phyloP scores from a whole-genome alignment of 2,113 vertebrate genomes.

The Corynorhinus townsendii region DNA sequence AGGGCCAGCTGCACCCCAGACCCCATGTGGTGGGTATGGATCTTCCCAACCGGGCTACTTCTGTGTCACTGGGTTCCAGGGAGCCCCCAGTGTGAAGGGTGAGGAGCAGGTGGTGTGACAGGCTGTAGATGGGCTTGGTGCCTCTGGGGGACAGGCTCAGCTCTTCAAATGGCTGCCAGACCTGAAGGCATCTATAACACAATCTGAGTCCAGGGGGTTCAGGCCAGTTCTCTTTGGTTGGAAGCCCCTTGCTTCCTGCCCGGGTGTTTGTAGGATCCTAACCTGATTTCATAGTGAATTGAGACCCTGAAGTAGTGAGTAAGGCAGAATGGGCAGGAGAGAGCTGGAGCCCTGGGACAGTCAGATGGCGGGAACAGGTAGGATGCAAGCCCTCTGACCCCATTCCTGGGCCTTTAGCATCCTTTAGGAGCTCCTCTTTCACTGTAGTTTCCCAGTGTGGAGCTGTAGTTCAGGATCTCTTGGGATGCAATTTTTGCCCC shows the following conservation, averaged over 20 bases:
- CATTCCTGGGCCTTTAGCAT: not conserved
- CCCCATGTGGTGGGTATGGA: not conserved
- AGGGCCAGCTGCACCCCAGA: not conserved
- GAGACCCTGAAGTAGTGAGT: not conserved
- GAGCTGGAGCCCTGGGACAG: not conserved
- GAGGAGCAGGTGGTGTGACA: not conserved
- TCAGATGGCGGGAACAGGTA: not conserved
- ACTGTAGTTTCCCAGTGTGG: not conserved
- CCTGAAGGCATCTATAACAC: not conserved
- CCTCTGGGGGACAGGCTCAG: not conserved
- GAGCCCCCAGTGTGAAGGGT: not conserved
- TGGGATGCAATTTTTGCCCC: not conserved
- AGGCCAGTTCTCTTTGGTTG: not conserved
- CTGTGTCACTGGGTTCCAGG: not conserved
- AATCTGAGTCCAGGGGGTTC: not conserved
- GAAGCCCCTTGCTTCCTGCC: not conserved
- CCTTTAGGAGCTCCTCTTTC: not conserved
- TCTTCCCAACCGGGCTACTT: not conserved
- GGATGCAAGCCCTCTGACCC: not conserved
- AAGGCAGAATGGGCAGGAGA: not conserved
- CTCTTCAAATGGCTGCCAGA: not conserved
- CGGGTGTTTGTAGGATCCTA: not conserved
- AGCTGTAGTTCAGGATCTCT: not conserved
- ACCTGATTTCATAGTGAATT: not conserved
- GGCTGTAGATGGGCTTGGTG: not conserved